phyloP scores from a whole-genome alignment of 2,113 vertebrate genomes.

The Archocentrus centrarchus region DNA sequence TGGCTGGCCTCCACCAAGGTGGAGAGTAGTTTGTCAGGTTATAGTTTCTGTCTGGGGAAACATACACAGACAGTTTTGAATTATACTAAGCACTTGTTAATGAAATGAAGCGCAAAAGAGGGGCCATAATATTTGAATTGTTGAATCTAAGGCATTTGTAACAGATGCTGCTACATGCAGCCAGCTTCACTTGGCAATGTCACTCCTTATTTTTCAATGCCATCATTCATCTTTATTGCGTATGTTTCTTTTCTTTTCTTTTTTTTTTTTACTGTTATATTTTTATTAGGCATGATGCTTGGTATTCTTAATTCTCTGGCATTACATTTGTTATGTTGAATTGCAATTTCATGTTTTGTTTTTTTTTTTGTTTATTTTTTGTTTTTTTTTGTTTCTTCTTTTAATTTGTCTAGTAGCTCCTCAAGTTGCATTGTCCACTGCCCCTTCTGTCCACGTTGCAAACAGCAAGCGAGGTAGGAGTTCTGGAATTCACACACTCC shows the following conservation, averaged over 20 bases:
- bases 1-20: slow-evolving; percentile 47
- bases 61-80: slow-evolving; percentile 44
- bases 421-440: slow-evolving; percentile 94
- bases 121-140: slow-evolving; percentile 59
- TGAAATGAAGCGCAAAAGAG: slow-evolving; percentile 63
- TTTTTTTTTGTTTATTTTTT: slow-evolving; percentile 33
- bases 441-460: slow-evolving; percentile 94
- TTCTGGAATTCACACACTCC: slow-evolving; percentile 88
- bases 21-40: slow-evolving; percentile 52
- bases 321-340: slow-evolving; percentile 64
- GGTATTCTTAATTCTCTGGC: slow-evolving; percentile 54
- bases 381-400: slow-evolving; percentile 54
- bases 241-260: slow-evolving; percentile 42
- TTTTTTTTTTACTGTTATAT: slow-evolving; percentile 43
- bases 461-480: slow-evolving; percentile 98
- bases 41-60: slow-evolving; percentile 58
- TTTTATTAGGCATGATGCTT: slow-evolving; percentile 40
- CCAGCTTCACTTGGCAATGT: slow-evolving; percentile 65
- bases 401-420: slow-evolving; percentile 90
- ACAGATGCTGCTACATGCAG: slow-evolving; percentile 58
- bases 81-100: slow-evolving; percentile 64
- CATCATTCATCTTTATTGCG: slow-evolving; percentile 67
- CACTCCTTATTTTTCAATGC: slow-evolving; percentile 68
- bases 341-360: slow-evolving; percentile 57
- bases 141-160: slow-evolving; percentile 55